Evolutionary conservation across 2,797 vertebrate species (phyloP).

Genomic region (Myioborus miniatus): DNA sequence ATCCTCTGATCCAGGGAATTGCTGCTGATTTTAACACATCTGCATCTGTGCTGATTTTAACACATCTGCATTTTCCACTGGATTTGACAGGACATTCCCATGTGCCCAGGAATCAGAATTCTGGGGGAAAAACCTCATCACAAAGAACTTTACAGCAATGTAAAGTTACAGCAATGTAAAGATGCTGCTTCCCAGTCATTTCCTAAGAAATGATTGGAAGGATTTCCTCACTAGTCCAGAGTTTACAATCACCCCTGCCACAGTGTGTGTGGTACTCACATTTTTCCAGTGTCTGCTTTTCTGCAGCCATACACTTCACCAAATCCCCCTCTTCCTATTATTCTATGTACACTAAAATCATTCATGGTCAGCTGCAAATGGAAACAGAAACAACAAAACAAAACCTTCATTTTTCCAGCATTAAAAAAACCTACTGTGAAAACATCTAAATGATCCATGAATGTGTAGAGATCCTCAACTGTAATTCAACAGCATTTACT

Average conservation of each 20-base stretch:
- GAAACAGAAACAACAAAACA: not conserved
- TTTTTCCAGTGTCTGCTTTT: constrained; percentile 98
- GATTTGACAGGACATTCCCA: not conserved
- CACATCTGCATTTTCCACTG: not conserved
- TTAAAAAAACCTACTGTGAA: not conserved
- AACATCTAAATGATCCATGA: not conserved
- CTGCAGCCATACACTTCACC: constrained; percentile 98
- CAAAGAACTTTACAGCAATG: not conserved
- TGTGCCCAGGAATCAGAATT: not conserved
- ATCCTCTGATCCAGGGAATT: not conserved
- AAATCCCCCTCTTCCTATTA: constrained; percentile 96
- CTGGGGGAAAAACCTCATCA: not conserved
- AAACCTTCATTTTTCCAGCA: not conserved
- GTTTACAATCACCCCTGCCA: not conserved
- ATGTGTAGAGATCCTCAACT: not conserved
- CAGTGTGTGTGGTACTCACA: constrained; percentile 78
- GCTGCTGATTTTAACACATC: not conserved
- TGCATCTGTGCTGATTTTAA: not conserved
- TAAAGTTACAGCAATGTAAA: rapidly evolving
- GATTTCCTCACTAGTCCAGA: not conserved
- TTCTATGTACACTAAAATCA: constrained; percentile 98
- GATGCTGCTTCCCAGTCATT: not conserved
- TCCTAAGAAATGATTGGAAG: not conserved
- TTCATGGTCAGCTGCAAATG: constrained; percentile 92
- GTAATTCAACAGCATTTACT: not conserved